Evolutionary conservation across 2,113 vertebrate species (phyloP), one percentile per base, ranked within the genome.

Genomic region (Oryzias celebensis): DNA sequence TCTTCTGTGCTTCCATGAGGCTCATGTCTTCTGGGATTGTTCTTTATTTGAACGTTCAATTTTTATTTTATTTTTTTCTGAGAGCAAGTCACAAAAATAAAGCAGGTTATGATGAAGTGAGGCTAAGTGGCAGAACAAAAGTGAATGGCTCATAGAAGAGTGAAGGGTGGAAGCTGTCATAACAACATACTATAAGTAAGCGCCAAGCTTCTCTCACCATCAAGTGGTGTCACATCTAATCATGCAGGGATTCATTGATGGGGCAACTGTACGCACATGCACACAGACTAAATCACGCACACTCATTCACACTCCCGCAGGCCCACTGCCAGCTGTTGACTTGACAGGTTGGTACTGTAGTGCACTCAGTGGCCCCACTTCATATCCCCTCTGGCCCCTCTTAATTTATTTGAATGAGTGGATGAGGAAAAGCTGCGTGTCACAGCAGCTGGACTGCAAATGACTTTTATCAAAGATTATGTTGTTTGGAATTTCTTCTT

Each of bases 311-410:
- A 81, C 71, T 76, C 76, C 72, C 56, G 58, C 62, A 73, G 77
- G 71, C 75, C 63, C 42, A 59, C 71, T 78, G 89, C 87, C 89
- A 88, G 83, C 82, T 88, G 86, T 87, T 89, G 87, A 88, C 85
- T 89, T 76, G 70, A 80, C 84, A 87, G 76, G 85, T 90, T 84
- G 85, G 81, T 82, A 65, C 73, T 70, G 77, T 68, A 72, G 73
- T 87, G 85, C 63, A 89, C 85, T 90, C 85, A 82, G 65, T 89
- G 84, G 80, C 79, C 85, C 75, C 81, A 41, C 77, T 85, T 86
- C 75, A 84, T 84, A 78, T 76, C 68, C 75, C 73, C 41, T 56
- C n/a, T 68, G 62, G 78, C 74, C 73, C 71, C 63, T 47, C 68
- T 76, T 64, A 47, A 82, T 81, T 78, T 81, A 83, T 87, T 77